Percentiles rank a stretch among this genome's conserved stretches.
These are phyloP conservation scores for Acleris laterana DNA, from an alignment of 2,888 invertebrate genomes.

Conservation along the genomic window DNA sequence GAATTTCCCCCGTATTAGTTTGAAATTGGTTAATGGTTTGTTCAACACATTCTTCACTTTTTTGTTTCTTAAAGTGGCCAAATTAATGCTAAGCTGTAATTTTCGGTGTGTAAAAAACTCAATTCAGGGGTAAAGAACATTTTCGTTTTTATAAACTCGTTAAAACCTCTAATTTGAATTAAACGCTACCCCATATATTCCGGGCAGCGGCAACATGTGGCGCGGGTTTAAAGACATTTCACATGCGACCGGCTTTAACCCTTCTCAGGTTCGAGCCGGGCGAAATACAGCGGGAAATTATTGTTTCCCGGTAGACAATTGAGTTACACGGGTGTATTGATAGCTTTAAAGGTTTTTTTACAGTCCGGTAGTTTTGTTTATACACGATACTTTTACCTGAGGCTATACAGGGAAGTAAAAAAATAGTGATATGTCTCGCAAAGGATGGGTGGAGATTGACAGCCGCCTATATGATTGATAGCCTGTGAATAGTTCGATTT, in stretches of 20 bases:
- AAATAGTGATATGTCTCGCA: no score
- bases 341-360: conserved; percentile 10
- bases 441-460: no score
- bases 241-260: conserved; percentile 33
- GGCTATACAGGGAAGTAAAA: background rate
- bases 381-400: background rate
- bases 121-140: background rate
- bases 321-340: conserved; percentile 17
- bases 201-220: conserved; percentile 32
- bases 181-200: conserved; percentile 31
- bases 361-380: conserved; percentile 14
- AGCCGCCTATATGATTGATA: no score
- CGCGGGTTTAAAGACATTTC: conserved; percentile 32
- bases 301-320: conserved; percentile 24
- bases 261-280: conserved; percentile 37
- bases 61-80: background rate
- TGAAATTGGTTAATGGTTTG: no score
- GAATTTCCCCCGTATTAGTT: no score
- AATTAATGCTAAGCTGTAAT: background rate
- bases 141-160: conserved; percentile 7
- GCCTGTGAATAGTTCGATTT: no score
- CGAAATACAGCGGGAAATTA: conserved; percentile 37
- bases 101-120: background rate
- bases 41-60: no score
- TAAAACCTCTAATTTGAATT: conserved; percentile 22